Base-by-base conservation (phyloP, 2,113 vertebrate genomes). In the Epinephelus cyanopodus region DNA sequence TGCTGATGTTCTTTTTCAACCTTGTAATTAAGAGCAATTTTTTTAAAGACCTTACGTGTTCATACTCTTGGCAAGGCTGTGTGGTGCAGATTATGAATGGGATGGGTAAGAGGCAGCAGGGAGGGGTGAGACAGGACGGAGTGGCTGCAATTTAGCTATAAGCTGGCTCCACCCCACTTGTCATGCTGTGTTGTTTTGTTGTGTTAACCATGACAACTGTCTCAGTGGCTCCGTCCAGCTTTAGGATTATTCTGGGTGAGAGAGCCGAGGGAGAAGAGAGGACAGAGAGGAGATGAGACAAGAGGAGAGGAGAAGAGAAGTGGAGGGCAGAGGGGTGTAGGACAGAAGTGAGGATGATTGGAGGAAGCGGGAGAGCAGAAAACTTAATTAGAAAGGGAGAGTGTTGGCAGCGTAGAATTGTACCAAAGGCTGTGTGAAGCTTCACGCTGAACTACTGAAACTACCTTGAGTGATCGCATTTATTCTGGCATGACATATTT, bases 161-260 rank as follows among this genome's bases (percentile, higher is more conserved):
- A 64, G 42, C 18, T 86, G 79, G 83, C 87, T 90, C 79, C 89
- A 74, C 90, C 89, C 64, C 83, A 71, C 74, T 80, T 90, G 82
- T 90, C 86, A 73, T 82, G 85, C 89, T 89, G 90, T 80, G 87
- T 88, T 93, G 89, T 93, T 93, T 92, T 94, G 92, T 94, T 95
- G 90, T 92, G 88, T 86, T 93, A 92, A 90, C 92, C 92, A 94
- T 95, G 94, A 94, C 94, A 93, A 95, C 94, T 93, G 91, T 87
- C 81, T 82, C 39, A 54, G 81, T 63, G 75, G 76, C 84, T 83
- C 81, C 87, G 68, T 85, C 77, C 83, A 83, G 83, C 45, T 89
- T 85, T 33, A 58, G 77, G 88, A 92, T 91, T 89, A 88, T 88
- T 87, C 82, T 79, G 86, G 62, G 76, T 86, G 90, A 80, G 79